These are phyloP conservation scores for Cotesia congregata DNA, from an alignment of 2,888 invertebrate genomes.

Conservation along the genomic window DNA sequence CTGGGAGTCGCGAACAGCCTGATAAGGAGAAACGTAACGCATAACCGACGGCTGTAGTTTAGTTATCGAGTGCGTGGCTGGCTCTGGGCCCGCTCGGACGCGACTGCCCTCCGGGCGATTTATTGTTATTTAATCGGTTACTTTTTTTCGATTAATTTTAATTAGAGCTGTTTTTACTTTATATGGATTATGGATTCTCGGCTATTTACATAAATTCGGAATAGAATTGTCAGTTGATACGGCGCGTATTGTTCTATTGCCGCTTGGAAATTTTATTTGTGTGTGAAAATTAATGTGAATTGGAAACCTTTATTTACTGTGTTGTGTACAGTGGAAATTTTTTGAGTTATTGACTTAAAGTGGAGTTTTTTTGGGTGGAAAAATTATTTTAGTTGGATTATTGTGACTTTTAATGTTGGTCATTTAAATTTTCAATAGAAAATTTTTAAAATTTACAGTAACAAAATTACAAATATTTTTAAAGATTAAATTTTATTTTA, in stretches of 20 bases:
- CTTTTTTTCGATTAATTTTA: too few relatives aligned
- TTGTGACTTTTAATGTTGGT: neutral
- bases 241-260: too few relatives aligned
- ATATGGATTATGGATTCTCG: too few relatives aligned
- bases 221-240: too few relatives aligned
- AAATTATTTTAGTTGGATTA: neutral
- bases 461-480: too few relatives aligned
- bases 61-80: constrained; percentile 51
- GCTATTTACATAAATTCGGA: too few relatives aligned
- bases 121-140: neutral
- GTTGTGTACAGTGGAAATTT: neutral
- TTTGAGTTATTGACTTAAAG: neutral
- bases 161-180: too few relatives aligned
- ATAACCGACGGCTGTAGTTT: constrained; percentile 29
- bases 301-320: neutral
- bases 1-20: constrained; percentile 51
- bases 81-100: constrained; percentile 54
- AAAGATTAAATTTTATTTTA: too few relatives aligned
- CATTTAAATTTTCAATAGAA: too few relatives aligned
- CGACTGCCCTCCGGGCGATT: constrained; percentile 43
- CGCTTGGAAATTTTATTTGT: neutral
- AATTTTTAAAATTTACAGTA: too few relatives aligned
- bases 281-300: neutral
- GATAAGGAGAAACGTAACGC: constrained; percentile 52
- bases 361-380: neutral